Base-by-base conservation (phyloP, 2,888 invertebrate genomes). In the Drosophila heteroneura region DNA sequence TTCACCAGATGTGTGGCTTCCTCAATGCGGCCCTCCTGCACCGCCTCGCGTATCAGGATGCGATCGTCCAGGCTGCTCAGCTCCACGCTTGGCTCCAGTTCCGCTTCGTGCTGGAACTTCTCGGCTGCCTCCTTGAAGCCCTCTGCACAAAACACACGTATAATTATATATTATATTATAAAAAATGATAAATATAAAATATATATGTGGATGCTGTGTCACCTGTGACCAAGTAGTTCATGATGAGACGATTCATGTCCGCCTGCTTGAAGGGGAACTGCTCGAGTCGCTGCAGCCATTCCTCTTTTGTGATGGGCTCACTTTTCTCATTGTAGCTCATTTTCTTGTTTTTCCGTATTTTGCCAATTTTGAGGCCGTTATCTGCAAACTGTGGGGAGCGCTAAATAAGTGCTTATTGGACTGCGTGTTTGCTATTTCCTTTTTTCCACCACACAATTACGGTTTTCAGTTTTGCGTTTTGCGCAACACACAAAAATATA, bases 161-260 rank as follows among this genome's bases (percentile, higher is more conserved):
- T 12, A 39, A 28, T n/a, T 28, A 56, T 14, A 57, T 19, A 4
- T 35, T 14, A 14, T 35, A 35, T 35, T 19, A 19, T 26, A 26
- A 19, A 16, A 26, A 19, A 28, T 39, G 28, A 5, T 22, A 56
- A 1, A 12, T 56, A 19, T 4, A 10, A 7, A 28, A n/a, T 22
- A 28, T 37, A 0, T 37, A 39, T 28, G 2, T 26, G n/a, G 7
- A 30, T 3, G 14, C 16, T 10, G 28, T 72, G 26, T 72, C 94
- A 98, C 98, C 98, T 94, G 98, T 99, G 52, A 99, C 98, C 91
- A 99, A 95, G 94, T 99, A 99, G 94, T 99, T 99, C 99, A 99
- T 99, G 82, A 99, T 98, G 79, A 99, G 95, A 93, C 97, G 97
- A 94, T 99, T 99, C 97, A 99, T 98, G 89, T 98, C 97, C 51